Conservation (phyloP, 2,797 vertebrate species). For the Etheostoma nigrum region DNA sequence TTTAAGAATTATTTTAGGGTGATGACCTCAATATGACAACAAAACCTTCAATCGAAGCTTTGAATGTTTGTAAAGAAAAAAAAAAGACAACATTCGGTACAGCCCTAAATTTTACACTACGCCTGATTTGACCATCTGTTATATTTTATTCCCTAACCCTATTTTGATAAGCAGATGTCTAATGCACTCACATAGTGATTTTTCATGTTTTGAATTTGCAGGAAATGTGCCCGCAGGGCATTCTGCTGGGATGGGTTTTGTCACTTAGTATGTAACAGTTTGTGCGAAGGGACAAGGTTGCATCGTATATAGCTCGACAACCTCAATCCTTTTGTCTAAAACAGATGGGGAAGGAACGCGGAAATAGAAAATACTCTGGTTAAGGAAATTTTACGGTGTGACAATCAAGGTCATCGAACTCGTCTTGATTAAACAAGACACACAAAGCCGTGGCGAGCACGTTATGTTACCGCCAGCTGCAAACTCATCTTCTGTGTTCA, state of each 20-base stretch:
- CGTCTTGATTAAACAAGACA: slow-evolving; percentile 54
- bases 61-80: too few relatives aligned
- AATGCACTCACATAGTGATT: slow-evolving; percentile 35
- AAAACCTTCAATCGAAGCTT: too few relatives aligned
- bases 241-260: slow-evolving; percentile 6
- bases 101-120: slow-evolving; percentile 14
- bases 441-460: not conserved
- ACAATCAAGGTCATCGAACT: slow-evolving; percentile 70
- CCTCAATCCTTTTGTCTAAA: slow-evolving; percentile 4
- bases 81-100: too few relatives aligned
- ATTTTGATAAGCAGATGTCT: slow-evolving; percentile 35
- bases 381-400: slow-evolving; percentile 48
- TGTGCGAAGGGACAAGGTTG: slow-evolving; percentile 28
- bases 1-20: too few relatives aligned
- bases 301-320: slow-evolving; percentile 1
- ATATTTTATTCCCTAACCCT: slow-evolving; percentile 18
- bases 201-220: slow-evolving; percentile 1
- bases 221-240: not conserved
- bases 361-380: not conserved
- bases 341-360: not conserved
- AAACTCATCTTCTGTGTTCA: slow-evolving; percentile 43
- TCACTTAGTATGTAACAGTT: slow-evolving; percentile 25
- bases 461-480: slow-evolving; percentile 18
- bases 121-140: slow-evolving; percentile 40
- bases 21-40: too few relatives aligned